A percentile compares a stretch with the other conserved stretches of the same genome.
These are phyloP conservation scores for Dromas ardeola DNA, from an alignment of 2,113 vertebrate species.

Conservation along the genomic window DNA sequence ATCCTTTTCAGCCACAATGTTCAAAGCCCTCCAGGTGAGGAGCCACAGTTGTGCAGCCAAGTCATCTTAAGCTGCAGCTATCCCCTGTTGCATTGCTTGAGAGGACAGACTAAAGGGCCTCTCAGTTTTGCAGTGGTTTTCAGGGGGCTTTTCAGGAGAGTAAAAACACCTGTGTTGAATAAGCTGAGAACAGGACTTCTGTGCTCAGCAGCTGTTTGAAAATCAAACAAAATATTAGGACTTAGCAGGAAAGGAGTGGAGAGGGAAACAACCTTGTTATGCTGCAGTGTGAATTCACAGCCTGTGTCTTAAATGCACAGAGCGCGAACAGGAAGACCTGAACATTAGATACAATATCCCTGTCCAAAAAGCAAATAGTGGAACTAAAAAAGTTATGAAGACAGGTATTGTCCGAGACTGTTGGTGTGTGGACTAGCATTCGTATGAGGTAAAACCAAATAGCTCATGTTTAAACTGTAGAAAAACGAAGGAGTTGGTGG, in stretches of 20 bases:
- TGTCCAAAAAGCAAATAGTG: background rate
- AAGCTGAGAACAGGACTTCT: background rate
- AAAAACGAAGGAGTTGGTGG: background rate
- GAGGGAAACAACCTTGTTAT: background rate
- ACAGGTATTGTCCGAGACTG: background rate
- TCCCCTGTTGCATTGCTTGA: background rate
- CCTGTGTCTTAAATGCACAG: background rate
- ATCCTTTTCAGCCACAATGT: background rate
- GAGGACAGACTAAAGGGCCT: conserved; percentile 19
- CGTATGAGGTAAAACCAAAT: background rate
- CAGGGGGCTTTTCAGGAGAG: background rate
- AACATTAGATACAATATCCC: background rate
- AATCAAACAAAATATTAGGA: background rate
- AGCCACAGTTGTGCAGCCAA: background rate
- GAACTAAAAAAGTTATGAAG: background rate
- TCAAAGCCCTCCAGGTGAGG: background rate
- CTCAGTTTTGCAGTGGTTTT: background rate
- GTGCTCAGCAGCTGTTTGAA: background rate
- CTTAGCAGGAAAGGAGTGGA: background rate
- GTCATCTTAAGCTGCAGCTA: background rate
- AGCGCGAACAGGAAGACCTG: background rate
- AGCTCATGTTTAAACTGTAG: background rate
- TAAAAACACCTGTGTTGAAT: background rate
- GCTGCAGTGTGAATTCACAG: background rate
- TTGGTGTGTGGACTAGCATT: background rate